phyloP scores from a whole-genome alignment of 2,797 vertebrate genomes.

The Leptodactylus fallax region DNA sequence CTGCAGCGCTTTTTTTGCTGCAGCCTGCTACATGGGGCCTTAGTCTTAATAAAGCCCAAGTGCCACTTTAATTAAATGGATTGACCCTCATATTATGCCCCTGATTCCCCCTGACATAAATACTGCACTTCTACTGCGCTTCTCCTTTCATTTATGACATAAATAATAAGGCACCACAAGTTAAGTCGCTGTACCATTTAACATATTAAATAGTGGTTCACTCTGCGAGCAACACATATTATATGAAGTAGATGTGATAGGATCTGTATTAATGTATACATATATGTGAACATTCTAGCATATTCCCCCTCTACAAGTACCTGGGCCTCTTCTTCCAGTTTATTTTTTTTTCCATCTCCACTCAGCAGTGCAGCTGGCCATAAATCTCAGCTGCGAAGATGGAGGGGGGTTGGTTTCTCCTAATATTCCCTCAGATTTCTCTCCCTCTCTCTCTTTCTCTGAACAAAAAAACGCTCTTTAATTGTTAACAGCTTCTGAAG shows the following conservation, averaged over 20 bases:
- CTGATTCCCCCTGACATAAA: too few relatives aligned
- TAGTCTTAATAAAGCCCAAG: too few relatives aligned
- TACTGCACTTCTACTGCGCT: too few relatives aligned
- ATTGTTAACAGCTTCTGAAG: constrained; percentile 63
- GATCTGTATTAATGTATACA: background rate
- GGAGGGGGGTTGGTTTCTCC: constrained; percentile 23
- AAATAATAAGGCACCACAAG: too few relatives aligned
- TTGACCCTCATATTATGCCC: too few relatives aligned
- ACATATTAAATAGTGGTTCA: too few relatives aligned
- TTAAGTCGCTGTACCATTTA: too few relatives aligned
- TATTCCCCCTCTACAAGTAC: constrained; percentile 37
- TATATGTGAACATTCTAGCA: background rate
- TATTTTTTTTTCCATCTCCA: constrained; percentile 54
- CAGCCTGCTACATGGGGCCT: too few relatives aligned
- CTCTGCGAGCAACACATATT: background rate
- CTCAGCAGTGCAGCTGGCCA: constrained; percentile 59
- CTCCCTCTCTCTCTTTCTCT: constrained; percentile 25
- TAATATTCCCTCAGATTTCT: constrained; percentile 51
- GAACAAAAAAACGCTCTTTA: constrained; percentile 46
- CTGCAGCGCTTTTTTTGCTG: too few relatives aligned
- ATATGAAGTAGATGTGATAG: background rate
- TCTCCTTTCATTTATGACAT: too few relatives aligned
- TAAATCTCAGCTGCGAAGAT: constrained; percentile 54
- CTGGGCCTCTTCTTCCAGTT: constrained; percentile 57
- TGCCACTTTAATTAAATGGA: too few relatives aligned